Evolutionary conservation across 1,140 invertebrate genomes (phyloP), one percentile per base, ranked within the genome.

Genomic region (Drosophila leontia): DNA sequence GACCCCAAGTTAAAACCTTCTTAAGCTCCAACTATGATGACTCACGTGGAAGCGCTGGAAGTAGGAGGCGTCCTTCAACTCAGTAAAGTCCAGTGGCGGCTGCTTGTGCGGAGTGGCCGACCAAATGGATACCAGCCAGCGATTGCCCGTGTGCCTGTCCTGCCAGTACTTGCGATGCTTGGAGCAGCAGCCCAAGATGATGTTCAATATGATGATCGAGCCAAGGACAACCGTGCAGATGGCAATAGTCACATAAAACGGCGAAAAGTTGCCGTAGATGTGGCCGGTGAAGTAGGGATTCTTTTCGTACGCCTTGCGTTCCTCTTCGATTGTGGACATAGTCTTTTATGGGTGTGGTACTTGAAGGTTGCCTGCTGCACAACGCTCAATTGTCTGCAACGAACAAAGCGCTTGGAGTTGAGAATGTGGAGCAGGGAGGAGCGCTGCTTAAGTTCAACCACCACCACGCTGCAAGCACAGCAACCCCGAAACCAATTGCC

Each of bases 81-180:
- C 96, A 1, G 95, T 95, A 19, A 96, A 94, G 92, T 97, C 97
- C 17, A 98, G 90, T 8, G 97, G 95, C n/a, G 96, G 96, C 91
- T 97, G 96, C 65, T 96, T 96, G 77, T 97, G 95, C 0, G 97
- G 97, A 15, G 96, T 96, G 42, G 96, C 94, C 13, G 96, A 96
- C 96, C 96, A 98, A 84, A 97, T 93, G 9, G 97, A 96, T 12
- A 96, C 94, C 62, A 97, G 94, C 96, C 96, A 97, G 79, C 96
- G 96, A 93, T 97, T 97, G 39, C 96, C 96, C 74, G 97, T 97
- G 84, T 97, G 95, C 80, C 95, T 94, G 91, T 97, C 96, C 57
- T 95, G 94, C 97, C 97, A 98, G 78, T 98, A 98, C 39, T 95
- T 93, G 44, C 94, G 95, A 90, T 97, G 95, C 75, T 95, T 95